Conservation (phyloP, 2,888 invertebrate genomes). For the Muscina levida region DNA sequence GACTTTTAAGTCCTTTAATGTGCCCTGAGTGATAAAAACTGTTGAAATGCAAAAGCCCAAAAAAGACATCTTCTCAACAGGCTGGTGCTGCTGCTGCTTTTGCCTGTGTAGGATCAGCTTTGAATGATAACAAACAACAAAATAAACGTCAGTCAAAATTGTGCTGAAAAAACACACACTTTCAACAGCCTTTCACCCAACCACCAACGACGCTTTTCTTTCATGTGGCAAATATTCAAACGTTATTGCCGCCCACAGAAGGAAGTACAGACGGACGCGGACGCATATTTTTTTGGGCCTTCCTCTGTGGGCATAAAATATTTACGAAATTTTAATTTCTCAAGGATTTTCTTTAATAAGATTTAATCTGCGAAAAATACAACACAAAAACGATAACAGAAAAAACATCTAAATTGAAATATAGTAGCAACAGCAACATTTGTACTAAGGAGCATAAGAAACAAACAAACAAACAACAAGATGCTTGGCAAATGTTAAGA, state of each 20-base stretch:
- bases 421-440: constrained; percentile 2
- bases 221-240: constrained; percentile 50
- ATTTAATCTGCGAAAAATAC: constrained; percentile 2
- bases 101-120: background rate
- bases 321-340: constrained; percentile 56
- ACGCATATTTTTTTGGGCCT: background rate
- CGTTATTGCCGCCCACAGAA: background rate
- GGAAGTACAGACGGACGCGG: no score
- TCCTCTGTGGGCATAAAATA: constrained; percentile 1
- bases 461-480: no score
- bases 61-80: background rate
- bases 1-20: constrained; percentile 15
- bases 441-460: background rate
- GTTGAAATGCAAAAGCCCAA: constrained; percentile 3
- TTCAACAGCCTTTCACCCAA: constrained; percentile 12
- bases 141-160: background rate
- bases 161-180: background rate
- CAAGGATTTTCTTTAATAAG: constrained; percentile 47
- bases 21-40: constrained; percentile 20
- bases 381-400: background rate
- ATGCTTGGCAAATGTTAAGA: background rate
- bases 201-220: constrained; percentile 36
- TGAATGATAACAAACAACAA: no score
- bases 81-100: background rate
- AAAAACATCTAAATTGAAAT: no score